Base-by-base conservation (phyloP, 2,888 invertebrate species). In the Diarsia rubi region DNA sequence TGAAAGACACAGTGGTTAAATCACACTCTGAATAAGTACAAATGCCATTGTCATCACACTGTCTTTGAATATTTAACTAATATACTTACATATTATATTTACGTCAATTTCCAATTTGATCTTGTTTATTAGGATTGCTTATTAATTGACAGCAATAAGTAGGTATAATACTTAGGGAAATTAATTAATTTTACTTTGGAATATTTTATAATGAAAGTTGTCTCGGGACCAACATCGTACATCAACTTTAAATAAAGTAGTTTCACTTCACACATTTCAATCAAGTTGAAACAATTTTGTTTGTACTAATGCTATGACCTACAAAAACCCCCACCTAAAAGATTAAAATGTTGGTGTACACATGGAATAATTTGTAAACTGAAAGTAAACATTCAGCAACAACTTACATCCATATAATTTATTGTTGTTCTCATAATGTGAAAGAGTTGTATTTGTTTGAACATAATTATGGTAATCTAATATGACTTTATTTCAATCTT, bases 401-500 rank as follows among this genome's bases (percentile, higher is more conserved):
- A 37, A 60, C 27, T 57, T 42, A 72, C 31, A 64, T 74, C 68
- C 31, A 59, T 74, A 79, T 79, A 74, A 59, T 52, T 57, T 57
- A 31, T 19, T 59, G 19, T 57, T 45, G n/a, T 69, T 65, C 24
- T 45, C n/a, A 78, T 59, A 59, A 59, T 57, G 73, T 88, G 81
- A 93, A 93, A 92, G 92, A 93, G 93, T 94, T 92, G 88, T 74
- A 82, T 90, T 91, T 92, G 91, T 89, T 90, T 90, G 85, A 90
- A 91, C 86, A 87, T 91, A 93, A 93, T n/a, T n/a, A n/a, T 91
- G 89, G 92, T 95, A 95, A 95, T 95, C 91, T 93, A 93, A 95
- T 94, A 94, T 95, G 92, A 93, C 93, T 93, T 93, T 92, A 94
- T 95, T 94, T 93, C 90, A 95, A 96, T 95, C 96, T 94, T 94